Evolutionary conservation across 2,113 vertebrate species (phyloP), one percentile per base, ranked within the genome.

Genomic region (Leucosticte australis): DNA sequence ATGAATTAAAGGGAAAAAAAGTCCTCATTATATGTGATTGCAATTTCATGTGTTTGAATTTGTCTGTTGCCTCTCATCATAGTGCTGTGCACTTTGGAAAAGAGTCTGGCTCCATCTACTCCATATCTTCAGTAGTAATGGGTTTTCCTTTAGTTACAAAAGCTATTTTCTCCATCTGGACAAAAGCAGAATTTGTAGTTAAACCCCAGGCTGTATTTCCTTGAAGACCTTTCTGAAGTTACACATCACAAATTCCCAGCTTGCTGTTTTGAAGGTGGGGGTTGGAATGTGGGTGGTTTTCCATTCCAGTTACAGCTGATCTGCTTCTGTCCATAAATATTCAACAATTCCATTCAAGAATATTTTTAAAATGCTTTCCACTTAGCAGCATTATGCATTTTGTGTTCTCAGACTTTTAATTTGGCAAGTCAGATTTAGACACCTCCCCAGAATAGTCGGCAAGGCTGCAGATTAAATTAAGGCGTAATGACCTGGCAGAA

Each of bases 401-500:
- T 69, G n/a, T 78, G 27, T 89, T 44, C 77, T 92, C 57, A 70
- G 39, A 37, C 77, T 89, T 22, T 4, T 90, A 37, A 70, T 70
- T 87, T 73, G 71, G 19, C 49, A n/a, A 57, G 74, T 78, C 28
- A 21, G 15, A 47, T 55, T 77, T 16, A 44, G 50, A 35, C 13
- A 28, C 21, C 46, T 50, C 37, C 27, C 13, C 24, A 26, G 44
- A 47, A 57, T 6, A 39, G n/a, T 41, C 2, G 0, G 2, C 27
- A 42, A 52, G 30, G 31, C 49, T 69, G 71, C 23, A 30, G 68
- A 17, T 83, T 55, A 94, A 92, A 65, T 89, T 57, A 88, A 94
- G 91, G 70, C 87, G 80, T 90, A 52, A 85, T 41, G 71, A 84
- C 84, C 44, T 84, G 75, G 84, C 83, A 90, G 94, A 69, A 94